Evolutionary conservation across 2,797 vertebrate species (phyloP).

Genomic region (Gallinago solitaria): DNA sequence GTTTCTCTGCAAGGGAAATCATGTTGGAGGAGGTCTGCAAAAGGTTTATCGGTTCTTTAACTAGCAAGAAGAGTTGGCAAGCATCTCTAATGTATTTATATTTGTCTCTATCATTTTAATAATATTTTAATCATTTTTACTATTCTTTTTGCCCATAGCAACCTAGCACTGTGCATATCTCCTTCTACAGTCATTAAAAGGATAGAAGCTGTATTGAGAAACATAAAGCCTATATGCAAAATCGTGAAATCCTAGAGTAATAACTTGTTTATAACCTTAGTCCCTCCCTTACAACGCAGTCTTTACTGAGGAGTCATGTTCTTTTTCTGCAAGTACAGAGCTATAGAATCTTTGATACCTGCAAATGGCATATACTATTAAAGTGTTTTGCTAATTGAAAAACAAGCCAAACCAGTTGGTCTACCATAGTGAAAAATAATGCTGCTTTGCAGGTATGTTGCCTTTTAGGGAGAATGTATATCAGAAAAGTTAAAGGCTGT

Average conservation of each 20-base stretch:
- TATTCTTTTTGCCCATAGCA: constrained; percentile 43
- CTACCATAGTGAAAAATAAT: background rate
- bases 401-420: background rate
- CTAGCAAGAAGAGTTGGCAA: background rate
- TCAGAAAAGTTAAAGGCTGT: background rate
- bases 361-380: background rate
- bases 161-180: constrained; percentile 15
- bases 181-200: constrained; percentile 41
- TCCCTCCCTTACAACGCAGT: constrained; percentile 38
- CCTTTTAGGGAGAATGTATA: background rate
- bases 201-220: constrained; percentile 46
- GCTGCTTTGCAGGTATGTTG: background rate
- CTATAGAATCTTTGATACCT: background rate
- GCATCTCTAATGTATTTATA: constrained; percentile 7
- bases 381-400: background rate
- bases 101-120: constrained; percentile 15
- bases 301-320: constrained; percentile 5
- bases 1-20: constrained; percentile 8
- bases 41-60: constrained; percentile 31
- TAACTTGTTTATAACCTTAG: constrained; percentile 53
- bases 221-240: constrained; percentile 34
- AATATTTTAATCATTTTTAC: constrained; percentile 41
- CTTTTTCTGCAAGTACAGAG: background rate
- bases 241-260: constrained; percentile 44
- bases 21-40: constrained; percentile 7